These are phyloP conservation scores for Cathartes aura DNA, from an alignment of 2,113 vertebrate species.

Conservation along the genomic window DNA sequence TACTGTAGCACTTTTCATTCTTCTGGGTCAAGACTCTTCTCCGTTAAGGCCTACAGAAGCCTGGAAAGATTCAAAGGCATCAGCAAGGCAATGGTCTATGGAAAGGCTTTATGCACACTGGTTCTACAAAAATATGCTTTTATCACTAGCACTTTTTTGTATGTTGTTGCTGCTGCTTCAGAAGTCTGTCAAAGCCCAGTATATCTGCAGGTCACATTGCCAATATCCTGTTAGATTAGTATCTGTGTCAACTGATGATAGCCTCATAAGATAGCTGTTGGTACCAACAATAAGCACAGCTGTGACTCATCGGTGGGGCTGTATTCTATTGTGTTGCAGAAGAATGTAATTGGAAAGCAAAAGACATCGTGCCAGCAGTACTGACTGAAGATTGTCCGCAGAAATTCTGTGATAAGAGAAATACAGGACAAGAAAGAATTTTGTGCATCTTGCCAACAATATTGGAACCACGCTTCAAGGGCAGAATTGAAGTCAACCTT, in stretches of 20 bases:
- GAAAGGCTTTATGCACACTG: not conserved
- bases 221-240: slow-evolving; percentile 21
- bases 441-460: not conserved
- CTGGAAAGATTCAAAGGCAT: not conserved
- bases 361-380: not conserved
- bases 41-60: not conserved
- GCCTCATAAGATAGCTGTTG: not conserved
- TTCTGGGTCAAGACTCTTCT: not conserved
- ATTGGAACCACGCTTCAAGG: not conserved
- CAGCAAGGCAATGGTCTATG: not conserved
- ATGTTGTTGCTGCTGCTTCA: not conserved
- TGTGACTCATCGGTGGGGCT: not conserved
- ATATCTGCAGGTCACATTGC: not conserved
- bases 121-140: not conserved
- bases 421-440: not conserved
- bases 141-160: not conserved
- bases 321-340: not conserved
- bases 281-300: slow-evolving; percentile 9
- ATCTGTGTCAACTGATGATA: slow-evolving; percentile 3
- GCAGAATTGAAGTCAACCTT: not conserved
- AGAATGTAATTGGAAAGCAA: slow-evolving; percentile 17
- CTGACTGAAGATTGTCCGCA: not conserved
- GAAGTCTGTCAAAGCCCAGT: not conserved
- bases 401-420: slow-evolving; percentile 10
- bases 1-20: not conserved